Evolutionary conservation across 92 coral and sea anemone genomes (phyloP), one percentile per base, ranked within the genome.

Genomic region (Epizoanthus rinbou): DNA sequence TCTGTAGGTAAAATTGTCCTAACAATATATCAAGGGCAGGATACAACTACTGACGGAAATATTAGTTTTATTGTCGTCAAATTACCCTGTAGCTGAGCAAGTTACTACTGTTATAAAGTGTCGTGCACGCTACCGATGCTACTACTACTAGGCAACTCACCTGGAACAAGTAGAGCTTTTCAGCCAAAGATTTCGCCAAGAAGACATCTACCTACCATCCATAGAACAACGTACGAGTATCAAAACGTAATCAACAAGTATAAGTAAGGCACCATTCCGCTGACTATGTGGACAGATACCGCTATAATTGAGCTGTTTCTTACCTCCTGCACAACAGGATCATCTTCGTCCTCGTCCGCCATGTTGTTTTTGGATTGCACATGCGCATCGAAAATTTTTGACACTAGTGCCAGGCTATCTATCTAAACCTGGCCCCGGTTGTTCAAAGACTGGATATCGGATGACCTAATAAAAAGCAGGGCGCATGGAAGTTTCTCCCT

Each of bases 301-400:
- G 22, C 45, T 8, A 56, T 58, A 78, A 17, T 13, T 33, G 22
- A 7, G 24, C 65, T n/a, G 4, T 10, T 57, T 33, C 85, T 53
- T 74, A 95, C 98, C 97, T 95, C 98, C 7, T 86, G 87, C 21
- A 86, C 91, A 0, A 95, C 95, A 35, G 93, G 86, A 65, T 95
- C 98, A 19, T 93, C 97, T 5, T 95, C 98, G 4, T 95, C 98
- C 11, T 95, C 98, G 88, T 95, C 98, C 91, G 97, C 98, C 98
- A 95, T 95, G 60, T 95, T 92, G 87, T 23, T 64, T 59, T 68
- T 54, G 25, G 19, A 57, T 10, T 8, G 85, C 62, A 58, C 95
- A 85, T 87, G 92, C 93, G 94, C 85, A 88, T 31, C 31, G 22
- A 5, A 13, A 0, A 5, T 35, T 33, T 67, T 15, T 4, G 10